phyloP scores from a whole-genome alignment of 2,113 vertebrate species.

The Oriolus oriolus region DNA sequence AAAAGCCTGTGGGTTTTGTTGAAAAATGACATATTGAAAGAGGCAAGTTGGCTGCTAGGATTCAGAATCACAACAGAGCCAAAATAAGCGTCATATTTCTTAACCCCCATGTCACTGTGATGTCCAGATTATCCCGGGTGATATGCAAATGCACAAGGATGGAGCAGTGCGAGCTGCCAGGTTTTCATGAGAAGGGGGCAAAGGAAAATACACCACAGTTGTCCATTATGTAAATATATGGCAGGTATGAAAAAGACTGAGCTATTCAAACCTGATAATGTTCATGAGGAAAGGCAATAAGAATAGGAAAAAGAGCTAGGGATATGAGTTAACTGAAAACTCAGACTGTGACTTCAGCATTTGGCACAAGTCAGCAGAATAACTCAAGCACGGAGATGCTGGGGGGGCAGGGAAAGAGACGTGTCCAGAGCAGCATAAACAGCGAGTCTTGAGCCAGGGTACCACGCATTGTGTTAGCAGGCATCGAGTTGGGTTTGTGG shows the following conservation, averaged over 20 bases:
- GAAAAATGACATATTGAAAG: slow-evolving; percentile 42
- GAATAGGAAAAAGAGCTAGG: neutral
- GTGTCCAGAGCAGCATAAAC: neutral
- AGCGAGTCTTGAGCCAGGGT: neutral
- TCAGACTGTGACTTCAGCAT: slow-evolving; percentile 25
- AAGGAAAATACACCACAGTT: neutral
- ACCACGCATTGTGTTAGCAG: neutral
- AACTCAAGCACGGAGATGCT: neutral
- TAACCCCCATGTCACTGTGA: neutral
- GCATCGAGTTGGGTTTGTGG: neutral
- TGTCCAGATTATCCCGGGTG: neutral
- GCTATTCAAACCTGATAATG: neutral
- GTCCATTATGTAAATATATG: neutral
- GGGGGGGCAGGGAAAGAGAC: neutral
- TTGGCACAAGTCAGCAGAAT: slow-evolving; percentile 23
- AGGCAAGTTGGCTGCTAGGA: slow-evolving; percentile 29
- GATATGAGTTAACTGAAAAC: neutral
- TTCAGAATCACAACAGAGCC: neutral
- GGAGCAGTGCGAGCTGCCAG: neutral
- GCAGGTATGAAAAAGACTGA: neutral
- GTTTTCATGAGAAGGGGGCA: neutral
- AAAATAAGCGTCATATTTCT: slow-evolving; percentile 45
- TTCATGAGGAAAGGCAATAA: neutral
- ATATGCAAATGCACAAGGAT: neutral
- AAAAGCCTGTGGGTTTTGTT: neutral